Percentiles rank a stretch among this genome's conserved stretches.
Conservation (phyloP, 2,113 vertebrate genomes). For the Isurus oxyrinchus region DNA sequence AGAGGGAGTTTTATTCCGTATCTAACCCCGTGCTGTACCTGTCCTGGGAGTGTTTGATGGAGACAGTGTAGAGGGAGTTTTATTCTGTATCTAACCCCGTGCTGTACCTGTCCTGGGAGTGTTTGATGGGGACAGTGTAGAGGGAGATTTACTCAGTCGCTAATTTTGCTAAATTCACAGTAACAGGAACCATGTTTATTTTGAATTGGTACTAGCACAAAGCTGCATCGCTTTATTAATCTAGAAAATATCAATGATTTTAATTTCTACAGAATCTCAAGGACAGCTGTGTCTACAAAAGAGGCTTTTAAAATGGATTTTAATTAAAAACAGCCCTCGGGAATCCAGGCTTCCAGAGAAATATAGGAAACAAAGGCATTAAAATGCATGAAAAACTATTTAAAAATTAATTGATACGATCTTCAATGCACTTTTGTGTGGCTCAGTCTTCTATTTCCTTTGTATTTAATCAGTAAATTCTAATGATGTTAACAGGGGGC, state of each 20-base stretch:
- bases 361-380: neutral
- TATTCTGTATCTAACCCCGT: no score
- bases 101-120: neutral
- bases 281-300: neutral
- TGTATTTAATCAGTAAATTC: neutral
- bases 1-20: neutral
- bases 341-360: neutral
- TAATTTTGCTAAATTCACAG: neutral
- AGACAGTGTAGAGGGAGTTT: no score
- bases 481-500: neutral
- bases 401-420: neutral
- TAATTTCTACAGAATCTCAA: neutral
- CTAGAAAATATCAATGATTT: neutral
- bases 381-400: neutral
- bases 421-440: neutral
- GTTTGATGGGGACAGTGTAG: neutral
- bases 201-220: neutral
- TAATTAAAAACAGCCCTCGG: neutral
- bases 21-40: neutral
- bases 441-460: neutral
- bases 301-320: neutral
- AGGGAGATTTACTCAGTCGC: neutral
- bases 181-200: neutral
- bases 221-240: neutral
- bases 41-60: neutral